A percentile compares a stretch with the other conserved stretches of the same genome.
Conservation (phyloP, 2,113 vertebrate genomes). For the Arizona elegans region DNA sequence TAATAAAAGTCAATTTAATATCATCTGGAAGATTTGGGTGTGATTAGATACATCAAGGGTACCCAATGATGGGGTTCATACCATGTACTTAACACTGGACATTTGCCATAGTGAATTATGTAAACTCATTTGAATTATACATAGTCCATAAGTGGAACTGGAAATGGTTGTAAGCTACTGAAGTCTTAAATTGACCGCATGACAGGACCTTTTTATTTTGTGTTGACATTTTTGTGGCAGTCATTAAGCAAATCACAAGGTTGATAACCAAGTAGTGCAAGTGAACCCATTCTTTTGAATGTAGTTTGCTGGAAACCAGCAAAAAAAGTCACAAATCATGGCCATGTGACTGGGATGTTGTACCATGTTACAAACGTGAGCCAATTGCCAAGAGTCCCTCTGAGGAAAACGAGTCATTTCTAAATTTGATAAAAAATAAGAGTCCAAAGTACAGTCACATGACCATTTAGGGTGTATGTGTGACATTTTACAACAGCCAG, state of each 20-base stretch:
- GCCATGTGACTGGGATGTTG: not conserved
- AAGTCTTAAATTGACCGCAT: not conserved
- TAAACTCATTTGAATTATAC: not conserved
- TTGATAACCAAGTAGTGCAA: not conserved
- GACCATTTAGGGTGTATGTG: not conserved
- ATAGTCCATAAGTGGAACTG: not conserved
- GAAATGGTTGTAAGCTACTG: not conserved
- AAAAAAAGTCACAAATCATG: not conserved
- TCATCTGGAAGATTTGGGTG: not conserved
- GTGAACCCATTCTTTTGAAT: not conserved
- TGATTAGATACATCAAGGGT: not conserved
- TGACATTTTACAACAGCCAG: not conserved
- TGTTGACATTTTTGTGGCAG: not conserved
- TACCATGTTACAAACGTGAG: not conserved
- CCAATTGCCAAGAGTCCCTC: not conserved
- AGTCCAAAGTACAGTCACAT: not conserved
- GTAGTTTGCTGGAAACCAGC: not conserved
- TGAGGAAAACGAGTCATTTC: not conserved
- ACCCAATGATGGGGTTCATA: not conserved
- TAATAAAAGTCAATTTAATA: not conserved
- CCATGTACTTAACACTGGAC: not conserved
- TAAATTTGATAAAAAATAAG: not conserved
- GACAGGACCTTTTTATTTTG: fast-evolving
- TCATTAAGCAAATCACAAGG: not conserved
- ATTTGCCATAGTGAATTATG: not conserved